Evolutionary conservation across 2,888 invertebrate genomes (phyloP), one percentile per base, ranked within the genome.

Genomic region (Dorcus hopei): DNA sequence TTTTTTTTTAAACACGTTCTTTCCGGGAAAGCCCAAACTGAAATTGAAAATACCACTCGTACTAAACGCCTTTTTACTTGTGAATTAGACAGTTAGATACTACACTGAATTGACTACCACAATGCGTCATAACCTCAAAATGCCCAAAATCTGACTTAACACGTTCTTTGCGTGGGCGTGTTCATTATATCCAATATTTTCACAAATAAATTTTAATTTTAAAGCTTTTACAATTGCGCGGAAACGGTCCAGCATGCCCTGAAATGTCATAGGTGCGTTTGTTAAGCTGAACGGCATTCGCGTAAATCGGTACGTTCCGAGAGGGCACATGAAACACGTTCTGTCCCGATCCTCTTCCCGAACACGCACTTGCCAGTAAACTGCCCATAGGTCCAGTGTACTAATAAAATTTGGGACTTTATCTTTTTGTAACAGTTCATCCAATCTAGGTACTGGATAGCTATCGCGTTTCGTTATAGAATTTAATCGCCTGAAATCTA

Each of bases 401-500:
- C 71, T 66, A 56, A 67, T 65, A 42, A 48, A 64, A n/a, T 38
- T 38, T 19, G 57, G 71, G 5, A 58, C 60, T 57, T 70, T 72
- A 0, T 74, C 70, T 0, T 61, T 65, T 45, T 76, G 74, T 6
- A 79, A 52, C 19, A 76, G 57, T 16, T 78, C 77, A 51, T 79
- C 78, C 26, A 78, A 75, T 9, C 74, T 60, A 1, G 79, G 79
- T n/a, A 77, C 53, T 1, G 74, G 75, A 45, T 77, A 79, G 1
- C 51, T 43, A 48, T 65, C 66, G n/a, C 59, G 49, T 7, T 53
- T 50, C 2, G 68, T 70, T 9, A 68, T 57, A 3, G 64, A 57
- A 61, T 56, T 69, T 41, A 68, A 65, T 63, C 38, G 59, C 47
- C 75, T 59, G 49, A 75, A 77, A 50, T 77, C 74, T 0, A 75